Evolutionary conservation across 2,113 vertebrate species (phyloP), one percentile per base, ranked within the genome.

Genomic region (Drymodes brunneopygia): DNA sequence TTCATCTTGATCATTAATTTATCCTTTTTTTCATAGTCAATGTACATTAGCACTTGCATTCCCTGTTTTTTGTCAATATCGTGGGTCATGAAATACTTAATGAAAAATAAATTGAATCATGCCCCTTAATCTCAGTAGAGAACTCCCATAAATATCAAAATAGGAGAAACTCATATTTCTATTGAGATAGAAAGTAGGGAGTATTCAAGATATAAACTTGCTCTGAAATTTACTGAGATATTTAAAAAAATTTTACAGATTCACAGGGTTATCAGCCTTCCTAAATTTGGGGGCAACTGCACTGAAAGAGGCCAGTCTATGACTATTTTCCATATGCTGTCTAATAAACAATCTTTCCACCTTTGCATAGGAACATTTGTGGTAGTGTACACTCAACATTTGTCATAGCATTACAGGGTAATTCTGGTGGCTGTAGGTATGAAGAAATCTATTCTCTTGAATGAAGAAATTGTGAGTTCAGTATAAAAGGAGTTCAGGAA

Each of bases 381-480:
- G 62, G 4, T 50, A 48, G 13, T 35, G 45, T 72, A 80, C 38
- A 50, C 19, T 92, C 70, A 86, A 27, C 60, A 35, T 84, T 90
- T 94, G 84, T 92, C 75, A 86, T 96, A 83, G 45, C 92, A 92
- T 95, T 11, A 1, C 75, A 75, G 38, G 77, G 42, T 71, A 95
- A 95, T 95, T 92, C 77, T 61, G 40, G 27, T 85, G 65, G 57
- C 38, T 93, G 82, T 28, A 82, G 62, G 78, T 61, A 77, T 48
- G 58, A 88, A 86, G 17, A 90, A 95, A 84, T 64, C 35, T 94
- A 58, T 95, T 97, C 66, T 91, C 22, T 91, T 95, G 66, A 90
- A 95, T 91, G 51, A 12, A 95, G 33, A 54, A 92, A 93, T 94
- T 96, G 42, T 93, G 79, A 94, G n/a, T 88, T 66, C 40, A 50